These are phyloP conservation scores for Clostera curtula DNA, from an alignment of 2,888 invertebrate genomes.

Conservation along the genomic window DNA sequence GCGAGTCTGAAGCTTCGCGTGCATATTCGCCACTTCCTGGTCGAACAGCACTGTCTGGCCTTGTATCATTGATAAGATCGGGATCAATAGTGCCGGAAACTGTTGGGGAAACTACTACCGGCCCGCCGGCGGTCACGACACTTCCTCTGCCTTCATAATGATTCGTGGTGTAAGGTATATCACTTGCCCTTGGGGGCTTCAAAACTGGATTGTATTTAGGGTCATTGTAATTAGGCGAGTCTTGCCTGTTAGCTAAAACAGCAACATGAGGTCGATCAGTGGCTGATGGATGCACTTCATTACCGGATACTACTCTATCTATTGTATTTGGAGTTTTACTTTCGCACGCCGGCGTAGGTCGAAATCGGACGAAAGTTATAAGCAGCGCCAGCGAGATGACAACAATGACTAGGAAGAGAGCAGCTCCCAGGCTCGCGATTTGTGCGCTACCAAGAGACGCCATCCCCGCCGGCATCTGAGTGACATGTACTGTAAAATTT, in stretches of 20 bases:
- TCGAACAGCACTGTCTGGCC: slow-evolving; percentile 74
- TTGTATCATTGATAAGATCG: slow-evolving; percentile 89
- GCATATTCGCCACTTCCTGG: slow-evolving; percentile 87
- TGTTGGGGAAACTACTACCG: slow-evolving; percentile 83
- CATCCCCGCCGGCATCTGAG: slow-evolving; percentile 85
- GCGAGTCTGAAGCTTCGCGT: slow-evolving; percentile 81
- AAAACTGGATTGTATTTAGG: slow-evolving; percentile 79
- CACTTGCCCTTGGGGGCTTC: slow-evolving; percentile 81
- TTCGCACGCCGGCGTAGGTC: slow-evolving; percentile 82
- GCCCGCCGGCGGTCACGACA: slow-evolving; percentile 76
- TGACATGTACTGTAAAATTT: slow-evolving; percentile 90
- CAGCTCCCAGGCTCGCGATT: slow-evolving; percentile 89
- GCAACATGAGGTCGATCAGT: slow-evolving; percentile 74
- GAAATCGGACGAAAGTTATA: slow-evolving; percentile 82
- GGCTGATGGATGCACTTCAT: slow-evolving; percentile 63
- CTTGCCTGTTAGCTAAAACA: slow-evolving; percentile 72
- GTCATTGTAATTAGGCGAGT: slow-evolving; percentile 50
- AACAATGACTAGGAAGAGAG: slow-evolving; percentile 84
- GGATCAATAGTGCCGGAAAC: slow-evolving; percentile 87
- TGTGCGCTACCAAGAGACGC: slow-evolving; percentile 88
- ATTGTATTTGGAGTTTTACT: slow-evolving; percentile 85
- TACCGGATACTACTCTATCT: slow-evolving; percentile 80
- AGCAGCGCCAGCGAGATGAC: slow-evolving; percentile 82
- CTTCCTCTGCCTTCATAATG: slow-evolving; percentile 81
- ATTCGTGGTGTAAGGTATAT: slow-evolving; percentile 80